Conservation (phyloP, 2,797 vertebrate species). For the Pteronotus mesoamericanus region DNA sequence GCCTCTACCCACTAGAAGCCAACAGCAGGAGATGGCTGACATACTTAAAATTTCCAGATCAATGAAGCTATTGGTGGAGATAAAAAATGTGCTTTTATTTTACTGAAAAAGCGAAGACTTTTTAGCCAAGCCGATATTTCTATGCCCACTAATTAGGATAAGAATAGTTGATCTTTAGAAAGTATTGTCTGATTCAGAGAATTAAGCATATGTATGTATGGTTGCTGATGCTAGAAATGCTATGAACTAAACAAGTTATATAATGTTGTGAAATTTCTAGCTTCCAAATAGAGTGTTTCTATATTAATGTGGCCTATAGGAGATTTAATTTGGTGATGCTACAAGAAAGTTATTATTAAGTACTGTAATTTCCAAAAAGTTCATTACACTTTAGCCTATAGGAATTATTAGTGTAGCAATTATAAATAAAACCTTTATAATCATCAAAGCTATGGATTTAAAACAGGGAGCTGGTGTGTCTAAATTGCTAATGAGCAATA, state of each 20-base stretch:
- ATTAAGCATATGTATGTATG: neutral
- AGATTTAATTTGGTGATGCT: neutral
- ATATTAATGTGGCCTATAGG: neutral
- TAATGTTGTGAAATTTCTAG: neutral
- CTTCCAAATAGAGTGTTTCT: neutral
- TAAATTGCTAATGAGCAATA: slow-evolving; percentile 40
- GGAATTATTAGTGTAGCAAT: slow-evolving; percentile 27
- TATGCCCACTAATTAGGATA: neutral
- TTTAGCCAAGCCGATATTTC: neutral
- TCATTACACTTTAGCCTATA: neutral
- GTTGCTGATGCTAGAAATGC: neutral
- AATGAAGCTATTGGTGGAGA: no score
- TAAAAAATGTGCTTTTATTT: no score
- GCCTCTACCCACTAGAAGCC: no score
- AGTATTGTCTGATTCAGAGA: neutral
- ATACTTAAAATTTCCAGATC: no score
- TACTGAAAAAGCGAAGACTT: no score
- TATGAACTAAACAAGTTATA: neutral
- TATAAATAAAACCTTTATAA: slow-evolving; percentile 29
- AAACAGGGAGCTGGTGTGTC: slow-evolving; percentile 1
- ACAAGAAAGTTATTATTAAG: neutral
- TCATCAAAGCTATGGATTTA: slow-evolving; percentile 9
- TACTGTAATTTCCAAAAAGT: neutral
- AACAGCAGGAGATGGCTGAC: no score
- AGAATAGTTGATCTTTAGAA: neutral